Base-by-base conservation (phyloP, 1,140 invertebrate genomes). In the Parasteatoda tepidariorum region DNA sequence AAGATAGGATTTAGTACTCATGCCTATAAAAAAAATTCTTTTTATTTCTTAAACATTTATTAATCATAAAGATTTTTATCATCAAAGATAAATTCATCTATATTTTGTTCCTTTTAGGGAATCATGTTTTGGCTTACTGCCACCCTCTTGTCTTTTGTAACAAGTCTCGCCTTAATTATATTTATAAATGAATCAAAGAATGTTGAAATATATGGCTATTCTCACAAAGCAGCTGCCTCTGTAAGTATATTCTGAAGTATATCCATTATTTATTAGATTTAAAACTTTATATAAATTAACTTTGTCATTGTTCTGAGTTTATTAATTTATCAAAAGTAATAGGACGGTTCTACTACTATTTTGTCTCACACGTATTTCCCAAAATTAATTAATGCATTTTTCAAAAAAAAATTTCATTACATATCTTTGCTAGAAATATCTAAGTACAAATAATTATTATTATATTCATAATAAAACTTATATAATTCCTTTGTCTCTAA, bases 151-250 rank as follows among this genome's bases (percentile, higher is more conserved):
- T 79, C 62, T 38, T 79, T 67, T 22, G 24, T 59, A 3, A 79
- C 76, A 33, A 79, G 76, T 13, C 24, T 68, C 24, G 48, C 30
- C 31, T 79, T 79, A 31, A 57, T 79, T 38, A 5, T 68, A 1
- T 79, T 54, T 38, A 54, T 68, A 13, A 68, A 67, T 59, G 38
- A 13, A 6, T 30, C 76, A 26, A 79, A 68, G 7, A 48, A 38
- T 7, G 22, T 79, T 6, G 64, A 68, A 30, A 38, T 68, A 22
- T 79, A 57, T 68, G 76, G 76, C 2, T 79, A 79, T 68, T 79
- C 76, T 18, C 76, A 79, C 11, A 79, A 79, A 59, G 18, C 66
- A 55, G 76, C 76, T 79, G 76, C 76, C 38, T 26, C 64, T 59
- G 76, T 79, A 59, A 68, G 76, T 59, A 57, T 31, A 5, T 4